Evolutionary conservation across 2,797 vertebrate species (phyloP).

Genomic region (Rhynchotus rufescens): DNA sequence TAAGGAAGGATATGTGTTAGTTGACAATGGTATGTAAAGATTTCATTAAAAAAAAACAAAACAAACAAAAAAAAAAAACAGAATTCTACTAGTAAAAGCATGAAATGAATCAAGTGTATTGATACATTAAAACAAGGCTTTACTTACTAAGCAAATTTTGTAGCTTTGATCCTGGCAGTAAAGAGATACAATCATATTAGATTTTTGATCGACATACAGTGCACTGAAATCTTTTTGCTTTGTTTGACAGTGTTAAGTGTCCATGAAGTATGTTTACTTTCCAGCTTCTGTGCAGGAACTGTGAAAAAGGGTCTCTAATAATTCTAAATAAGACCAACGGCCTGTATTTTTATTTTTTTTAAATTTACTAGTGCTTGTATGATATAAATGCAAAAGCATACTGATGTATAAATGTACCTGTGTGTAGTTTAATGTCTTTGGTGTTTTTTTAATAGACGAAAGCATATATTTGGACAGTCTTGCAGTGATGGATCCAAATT

Average conservation of each 20-base stretch:
- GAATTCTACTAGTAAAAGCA: neutral
- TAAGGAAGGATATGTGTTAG: neutral
- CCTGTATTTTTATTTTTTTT: neutral
- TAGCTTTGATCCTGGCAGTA: neutral
- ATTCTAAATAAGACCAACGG: neutral
- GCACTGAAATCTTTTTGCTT: neutral
- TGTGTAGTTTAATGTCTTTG: slow-evolving; percentile 1
- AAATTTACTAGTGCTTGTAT: slow-evolving; percentile 1
- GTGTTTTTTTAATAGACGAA: neutral
- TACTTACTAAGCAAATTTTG: neutral
- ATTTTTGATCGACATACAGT: neutral
- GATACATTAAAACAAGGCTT: neutral
- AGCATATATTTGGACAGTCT: neutral
- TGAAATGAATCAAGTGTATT: neutral
- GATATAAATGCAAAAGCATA: slow-evolving; percentile 15
- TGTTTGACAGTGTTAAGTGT: slow-evolving; percentile 59
- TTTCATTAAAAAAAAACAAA: neutral
- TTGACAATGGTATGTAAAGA: neutral
- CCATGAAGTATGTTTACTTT: slow-evolving; percentile 57
- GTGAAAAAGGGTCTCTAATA: neutral
- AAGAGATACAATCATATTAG: neutral
- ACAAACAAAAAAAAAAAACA: no score
- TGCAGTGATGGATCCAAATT: neutral
- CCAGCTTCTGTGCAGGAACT: slow-evolving; percentile 6
- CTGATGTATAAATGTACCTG: slow-evolving; percentile 21